These are phyloP conservation scores for Jacana jacana DNA, from an alignment of 2,113 vertebrate genomes.

Conservation along the genomic window DNA sequence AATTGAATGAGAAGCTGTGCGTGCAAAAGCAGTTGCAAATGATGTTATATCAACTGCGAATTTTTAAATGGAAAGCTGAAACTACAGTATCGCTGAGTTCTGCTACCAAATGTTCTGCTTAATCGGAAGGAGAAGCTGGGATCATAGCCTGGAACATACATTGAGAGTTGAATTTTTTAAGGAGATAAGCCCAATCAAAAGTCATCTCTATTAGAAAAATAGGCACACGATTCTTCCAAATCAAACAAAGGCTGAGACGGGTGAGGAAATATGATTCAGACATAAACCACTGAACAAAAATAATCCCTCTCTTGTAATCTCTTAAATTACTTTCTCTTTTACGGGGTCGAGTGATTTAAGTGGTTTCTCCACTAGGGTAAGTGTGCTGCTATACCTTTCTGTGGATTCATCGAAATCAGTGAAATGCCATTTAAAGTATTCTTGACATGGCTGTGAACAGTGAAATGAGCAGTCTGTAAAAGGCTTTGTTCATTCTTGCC, in stretches of 20 bases:
- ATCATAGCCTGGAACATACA: not conserved
- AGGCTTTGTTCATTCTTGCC: not conserved
- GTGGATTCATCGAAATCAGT: not conserved
- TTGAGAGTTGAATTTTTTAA: not conserved
- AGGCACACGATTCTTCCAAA: not conserved
- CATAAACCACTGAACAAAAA: not conserved
- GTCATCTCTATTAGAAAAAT: not conserved
- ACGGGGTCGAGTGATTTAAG: not conserved
- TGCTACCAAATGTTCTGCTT: not conserved
- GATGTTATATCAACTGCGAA: not conserved
- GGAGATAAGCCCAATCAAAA: not conserved
- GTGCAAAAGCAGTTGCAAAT: constrained; percentile 13
- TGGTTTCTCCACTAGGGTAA: not conserved
- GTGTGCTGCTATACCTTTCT: not conserved
- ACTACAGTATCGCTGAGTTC: not conserved
- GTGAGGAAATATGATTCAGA: not conserved
- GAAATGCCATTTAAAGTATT: not conserved
- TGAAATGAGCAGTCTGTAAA: not conserved
- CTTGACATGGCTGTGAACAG: not conserved
- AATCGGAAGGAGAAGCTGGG: not conserved
- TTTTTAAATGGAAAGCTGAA: not conserved
- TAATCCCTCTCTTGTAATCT: not conserved
- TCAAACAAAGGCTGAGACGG: not conserved
- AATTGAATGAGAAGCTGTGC: not conserved
- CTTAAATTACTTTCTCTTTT: not conserved